Evolutionary conservation across 2,797 vertebrate species (phyloP), one percentile per base, ranked within the genome.

Genomic region (Balearica regulorum): DNA sequence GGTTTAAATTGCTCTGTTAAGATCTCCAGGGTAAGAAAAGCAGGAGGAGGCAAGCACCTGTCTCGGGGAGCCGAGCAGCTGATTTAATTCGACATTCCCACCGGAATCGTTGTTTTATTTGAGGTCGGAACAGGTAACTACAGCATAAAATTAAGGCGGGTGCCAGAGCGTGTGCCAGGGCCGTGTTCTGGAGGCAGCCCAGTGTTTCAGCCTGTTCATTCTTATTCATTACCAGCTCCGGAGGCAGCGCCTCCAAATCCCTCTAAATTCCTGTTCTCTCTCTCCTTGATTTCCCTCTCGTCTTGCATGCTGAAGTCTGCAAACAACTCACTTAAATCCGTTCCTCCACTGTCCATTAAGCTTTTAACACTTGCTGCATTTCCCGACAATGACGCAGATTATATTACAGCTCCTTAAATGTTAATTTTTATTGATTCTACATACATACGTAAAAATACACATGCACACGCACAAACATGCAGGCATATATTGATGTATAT

Each of bases 321-420:
- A 96, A 91, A 92, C 88, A 75, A 70, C 90, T 87, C 92, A 73
- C 94, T 94, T 57, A 71, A 87, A 94, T 68, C 89, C 35, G 0
- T 86, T 57, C 83, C 79, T 94, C 65, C 69, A 19, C 90, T 37
- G 65, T 16, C 95, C 94, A 91, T 95, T 95, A 96, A 92, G 95
- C 92, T 93, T 89, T 95, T 95, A 96, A 95, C 93, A 94, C 95
- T 83, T 44, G 37, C 85, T 77, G 70, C 89, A 53, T 68, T 97
- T 97, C 96, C 92, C 17, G 11, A 46, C 85, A 94, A 54, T 22
- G 89, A 70, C 2, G 13, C 58, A 39, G 85, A 37, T 83, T 58
- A 8, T 60, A 48, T 95, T 95, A 85, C 57, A 51, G 93, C 93
- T 75, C 64, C 94, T 96, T 71, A 93, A 95, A 95, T 39, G 88